phyloP scores from a whole-genome alignment of 2,113 vertebrate genomes.

The Eublepharis macularius region DNA sequence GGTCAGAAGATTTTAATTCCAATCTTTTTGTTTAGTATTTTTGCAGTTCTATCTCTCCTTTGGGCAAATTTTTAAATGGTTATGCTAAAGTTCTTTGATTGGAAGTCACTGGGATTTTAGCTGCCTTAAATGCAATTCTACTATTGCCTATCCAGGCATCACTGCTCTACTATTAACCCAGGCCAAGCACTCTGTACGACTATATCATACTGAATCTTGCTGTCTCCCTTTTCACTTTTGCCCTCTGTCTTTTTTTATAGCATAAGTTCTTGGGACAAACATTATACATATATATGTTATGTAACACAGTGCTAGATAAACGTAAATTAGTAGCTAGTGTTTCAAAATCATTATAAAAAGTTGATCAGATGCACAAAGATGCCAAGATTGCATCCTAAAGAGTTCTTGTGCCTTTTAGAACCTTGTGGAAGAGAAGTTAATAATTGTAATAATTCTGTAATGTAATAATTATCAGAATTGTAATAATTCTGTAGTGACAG shows the following conservation, averaged over 20 bases:
- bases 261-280: background rate
- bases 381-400: background rate
- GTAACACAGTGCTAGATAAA: background rate
- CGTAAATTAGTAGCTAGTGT: background rate
- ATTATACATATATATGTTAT: background rate
- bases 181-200: too few relatives aligned
- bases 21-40: background rate
- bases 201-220: too few relatives aligned
- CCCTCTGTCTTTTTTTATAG: background rate
- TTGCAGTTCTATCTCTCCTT: background rate
- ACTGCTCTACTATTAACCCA: background rate
- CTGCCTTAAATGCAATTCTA: background rate
- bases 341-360: background rate
- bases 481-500: too few relatives aligned
- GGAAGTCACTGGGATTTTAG: background rate
- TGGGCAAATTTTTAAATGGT: background rate
- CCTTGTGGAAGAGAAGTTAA: too few relatives aligned
- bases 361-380: background rate
- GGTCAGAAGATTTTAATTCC: background rate
- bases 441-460: too few relatives aligned
- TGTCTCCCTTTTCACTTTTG: background rate
- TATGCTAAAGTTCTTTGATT: background rate
- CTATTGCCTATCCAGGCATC: background rate
- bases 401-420: background rate
- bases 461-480: too few relatives aligned